phyloP scores from a whole-genome alignment of 2,797 vertebrate species.

The Loris lydekkerianus region DNA sequence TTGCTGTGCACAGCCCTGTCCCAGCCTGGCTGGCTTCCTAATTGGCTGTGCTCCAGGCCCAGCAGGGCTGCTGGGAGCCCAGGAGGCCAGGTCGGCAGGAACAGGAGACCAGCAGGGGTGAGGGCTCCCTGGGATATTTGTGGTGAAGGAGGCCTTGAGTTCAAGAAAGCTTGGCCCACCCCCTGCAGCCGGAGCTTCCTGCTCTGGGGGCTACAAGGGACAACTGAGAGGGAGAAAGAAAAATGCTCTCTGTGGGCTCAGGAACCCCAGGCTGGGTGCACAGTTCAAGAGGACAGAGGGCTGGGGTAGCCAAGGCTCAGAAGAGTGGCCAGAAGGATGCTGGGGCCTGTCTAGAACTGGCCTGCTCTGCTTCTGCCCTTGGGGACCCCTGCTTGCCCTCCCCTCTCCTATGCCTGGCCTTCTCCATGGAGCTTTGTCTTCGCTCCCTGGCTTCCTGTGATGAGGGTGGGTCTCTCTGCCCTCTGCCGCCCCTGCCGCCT shows the following conservation, averaged over 20 bases:
- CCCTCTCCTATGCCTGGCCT: background rate
- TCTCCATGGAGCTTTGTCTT: background rate
- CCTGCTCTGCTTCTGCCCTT: background rate
- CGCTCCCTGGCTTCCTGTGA: background rate
- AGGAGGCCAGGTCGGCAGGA: background rate
- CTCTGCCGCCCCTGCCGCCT: background rate
- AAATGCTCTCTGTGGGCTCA: background rate
- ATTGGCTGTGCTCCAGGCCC: background rate
- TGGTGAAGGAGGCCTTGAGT: background rate
- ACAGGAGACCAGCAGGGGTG: background rate
- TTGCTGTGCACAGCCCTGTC: rapidly evolving
- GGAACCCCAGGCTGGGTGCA: background rate
- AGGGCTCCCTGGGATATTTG: background rate
- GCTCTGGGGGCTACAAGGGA: background rate
- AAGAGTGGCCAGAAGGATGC: background rate
- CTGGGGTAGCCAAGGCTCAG: background rate
- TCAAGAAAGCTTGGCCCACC: background rate
- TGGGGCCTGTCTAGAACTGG: background rate
- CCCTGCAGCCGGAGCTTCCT: background rate
- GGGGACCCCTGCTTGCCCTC: background rate
- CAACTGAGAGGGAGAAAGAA: background rate
- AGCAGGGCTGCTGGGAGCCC: background rate
- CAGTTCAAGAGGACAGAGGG: background rate
- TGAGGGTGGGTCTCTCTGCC: background rate
- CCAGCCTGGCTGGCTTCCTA: background rate